Base-by-base conservation (phyloP, 2,797 vertebrate species). In the Sarcophilus harrisii region DNA sequence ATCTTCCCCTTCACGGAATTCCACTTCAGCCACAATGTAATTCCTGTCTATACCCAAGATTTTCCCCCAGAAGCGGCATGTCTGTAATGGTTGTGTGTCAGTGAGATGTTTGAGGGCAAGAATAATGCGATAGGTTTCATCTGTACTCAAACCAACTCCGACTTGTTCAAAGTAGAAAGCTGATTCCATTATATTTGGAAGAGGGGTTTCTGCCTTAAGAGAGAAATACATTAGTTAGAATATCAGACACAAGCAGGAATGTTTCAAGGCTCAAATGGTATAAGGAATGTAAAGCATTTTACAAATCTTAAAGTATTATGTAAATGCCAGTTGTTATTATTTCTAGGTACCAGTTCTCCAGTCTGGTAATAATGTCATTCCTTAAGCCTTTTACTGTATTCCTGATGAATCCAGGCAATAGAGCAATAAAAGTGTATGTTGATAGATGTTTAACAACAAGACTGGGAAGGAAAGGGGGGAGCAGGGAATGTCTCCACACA, bases 1-100 rank as follows among this genome's bases (percentile, higher is more conserved):
- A 32, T 98, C 98, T 96, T 98, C 98, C 62, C 97, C 98, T 38
- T 99, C 98, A 24, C 91, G 97, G 58, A 98, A 98, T 94, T 98
- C 98, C 32, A 98, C 98, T 98, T 99, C 98, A 54, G 99, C 99
- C 92, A 99, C 96, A 90, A 99, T 98, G 45, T 99, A 99, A 98
- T 98, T 99, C 97, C 97, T 98, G 94, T 99, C 98, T 29, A 98
- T 98, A 30, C 99, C 99, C 92, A 99, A 95, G 94, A 99, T 99
- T 98, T 99, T 99, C 1, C 99, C 99, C 99, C 99, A 99, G 96
- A 99, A 99, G 89, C 99, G 98, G 96, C 99, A 99, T 81, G 66
- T 98, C 92, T 98, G 98, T 95, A 99, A 98, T 27, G 98, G 98
- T 59, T 99, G 98, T 0, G 97, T 97, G 73, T 98, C 99, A 55